phyloP scores from a whole-genome alignment of 2,888 invertebrate genomes.

The Arge pagana region DNA sequence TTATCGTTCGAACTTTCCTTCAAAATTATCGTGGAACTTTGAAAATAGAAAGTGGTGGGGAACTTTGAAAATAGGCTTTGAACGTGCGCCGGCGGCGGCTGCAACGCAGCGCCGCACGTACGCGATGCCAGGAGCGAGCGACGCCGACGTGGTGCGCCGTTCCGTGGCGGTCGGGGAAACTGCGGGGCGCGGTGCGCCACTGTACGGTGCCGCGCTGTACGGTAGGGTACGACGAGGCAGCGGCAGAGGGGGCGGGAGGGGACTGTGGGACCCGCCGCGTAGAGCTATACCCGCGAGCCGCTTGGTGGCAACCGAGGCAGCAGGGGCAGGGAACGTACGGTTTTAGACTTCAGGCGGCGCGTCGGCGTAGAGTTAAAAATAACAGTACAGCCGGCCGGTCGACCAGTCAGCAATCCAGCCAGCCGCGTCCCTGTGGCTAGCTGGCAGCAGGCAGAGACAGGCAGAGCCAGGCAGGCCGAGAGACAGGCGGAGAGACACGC shows the following conservation, averaged over 20 bases:
- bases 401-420: slow-evolving; percentile 25
- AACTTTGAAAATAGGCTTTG: slow-evolving; percentile 50
- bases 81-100: slow-evolving; percentile 36
- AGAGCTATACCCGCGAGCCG: slow-evolving; percentile 29
- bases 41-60: slow-evolving; percentile 43
- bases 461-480: too few relatives aligned
- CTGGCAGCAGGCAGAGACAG: slow-evolving; percentile 4
- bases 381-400: slow-evolving; percentile 50
- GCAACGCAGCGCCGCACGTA: slow-evolving; percentile 23
- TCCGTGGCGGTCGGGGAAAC: slow-evolving; percentile 31
- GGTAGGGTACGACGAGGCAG: slow-evolving; percentile 19
- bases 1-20: too few relatives aligned
- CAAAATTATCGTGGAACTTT: slow-evolving; percentile 36
- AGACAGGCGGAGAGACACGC: slow-evolving; percentile 6
- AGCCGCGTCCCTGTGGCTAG: slow-evolving; percentile 3
- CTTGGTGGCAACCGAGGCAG: slow-evolving; percentile 27
- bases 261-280: slow-evolving; percentile 14
- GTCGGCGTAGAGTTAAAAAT: slow-evolving; percentile 58
- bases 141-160: slow-evolving; percentile 31
- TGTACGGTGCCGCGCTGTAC: slow-evolving; percentile 28
- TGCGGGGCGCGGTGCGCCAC: slow-evolving; percentile 7
- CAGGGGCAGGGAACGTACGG: slow-evolving; percentile 47
- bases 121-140: slow-evolving; percentile 25
- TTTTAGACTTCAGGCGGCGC: slow-evolving; percentile 55
- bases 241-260: slow-evolving; percentile 36